Base-by-base conservation (phyloP, 2,113 vertebrate genomes). In the Apaloderma vittatum region DNA sequence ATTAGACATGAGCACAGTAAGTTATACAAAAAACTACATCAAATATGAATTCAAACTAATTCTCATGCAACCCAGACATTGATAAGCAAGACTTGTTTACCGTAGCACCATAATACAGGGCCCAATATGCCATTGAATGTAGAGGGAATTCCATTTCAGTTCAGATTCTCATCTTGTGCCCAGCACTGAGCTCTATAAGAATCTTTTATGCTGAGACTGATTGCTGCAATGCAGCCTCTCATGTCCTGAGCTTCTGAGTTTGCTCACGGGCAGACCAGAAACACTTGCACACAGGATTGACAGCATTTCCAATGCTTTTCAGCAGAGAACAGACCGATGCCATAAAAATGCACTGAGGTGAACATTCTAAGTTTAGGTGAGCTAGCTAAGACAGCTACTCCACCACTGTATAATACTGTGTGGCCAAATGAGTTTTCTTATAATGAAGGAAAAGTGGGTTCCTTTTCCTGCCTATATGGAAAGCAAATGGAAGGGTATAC, bases 51-150 rank as follows among this genome's bases (percentile, higher is more conserved):
- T 83, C 14, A 67, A 85, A 93, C 45, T 32, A 62, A 81, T 58
- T n/a, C 19, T 72, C 22, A n/a, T n/a, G 67, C 5, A 74, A 54
- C 8, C 16, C 30, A 80, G 24, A 40, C 12, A 32, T 6, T 6
- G 8, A 54, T 21, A 59, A 67, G 12, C 15, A 82, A 63, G 23
- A 48, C 29, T 37, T 15, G 32, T 52, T 74, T 90, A 61, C 52
- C 52, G 23, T 18, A 30, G 15, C 24, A 52, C 21, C 74, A 66
- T 45, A 30, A 74, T 20, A 55, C 15, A 71, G 5, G 8, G 26
- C 8, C 23, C 29, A 43, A 3, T 1, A 6, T 48, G 11, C 22
- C 45, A 40, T 13, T 1, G 1, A 2, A 15, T 26, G 20, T 21
- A 83, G 81, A 88, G 34, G 3, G 18, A 92, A 75, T 78, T 85